Evolutionary conservation across 2,113 vertebrate species (phyloP), one percentile per base, ranked within the genome.

Genomic region (Rhegmatorhina hoffmannsi): DNA sequence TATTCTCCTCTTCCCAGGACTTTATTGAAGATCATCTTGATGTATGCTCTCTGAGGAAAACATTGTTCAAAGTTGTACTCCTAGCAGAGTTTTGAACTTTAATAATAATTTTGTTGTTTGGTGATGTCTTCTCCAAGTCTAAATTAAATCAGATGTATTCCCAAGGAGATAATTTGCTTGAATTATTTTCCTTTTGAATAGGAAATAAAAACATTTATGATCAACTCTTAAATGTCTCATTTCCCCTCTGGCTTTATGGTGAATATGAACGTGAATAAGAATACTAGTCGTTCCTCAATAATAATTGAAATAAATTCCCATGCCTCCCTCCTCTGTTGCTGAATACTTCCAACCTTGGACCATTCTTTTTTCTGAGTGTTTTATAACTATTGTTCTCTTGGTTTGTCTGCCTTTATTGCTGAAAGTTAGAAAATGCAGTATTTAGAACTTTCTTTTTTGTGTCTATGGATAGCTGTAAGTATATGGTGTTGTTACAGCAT

Each of bases 141-240:
- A 95, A 96, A 97, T 96, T 96, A 96, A 96, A 96, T 97, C 94
- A 97, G 96, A 97, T 96, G 92, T 95, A 94, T 92, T 94, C 95
- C 92, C 92, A 96, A 74, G 90, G 92, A 96, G 89, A 91, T 94
- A 89, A 96, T 96, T 95, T 94, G 69, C 69, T 93, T 96, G 95
- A 94, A 96, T 96, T 96, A 96, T 94, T 95, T 96, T 91, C 81
- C 89, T 95, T 96, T 96, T 97, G 92, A 97, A 96, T 96, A 88
- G 96, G 92, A 96, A 96, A 96, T 96, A 96, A 96, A 97, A 96
- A 96, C 81, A 95, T 97, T 96, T 97, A 95, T 97, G 96, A 96
- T 97, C 96, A 92, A 74, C 89, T 83, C 75, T 91, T 96, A 95
- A 97, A 95, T 95, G 91, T 96, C 92, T 59, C 52, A 14, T 96